Evolutionary conservation across 1,140 invertebrate genomes (phyloP), one percentile per base, ranked within the genome.

Genomic region (Paramacrobiotus metropolitanus): DNA sequence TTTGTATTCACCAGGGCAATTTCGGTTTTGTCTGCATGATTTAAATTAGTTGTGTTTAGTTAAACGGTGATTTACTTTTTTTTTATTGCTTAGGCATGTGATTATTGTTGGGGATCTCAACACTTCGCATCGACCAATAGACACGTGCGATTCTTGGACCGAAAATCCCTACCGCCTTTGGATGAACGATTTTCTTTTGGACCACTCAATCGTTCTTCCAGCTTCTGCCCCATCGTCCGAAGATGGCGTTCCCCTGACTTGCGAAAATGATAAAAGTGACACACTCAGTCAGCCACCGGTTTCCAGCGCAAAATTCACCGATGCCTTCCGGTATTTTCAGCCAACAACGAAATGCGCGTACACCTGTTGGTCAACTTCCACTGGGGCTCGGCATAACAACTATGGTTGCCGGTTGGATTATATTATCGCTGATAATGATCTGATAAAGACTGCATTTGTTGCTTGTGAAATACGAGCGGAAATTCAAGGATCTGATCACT

Each of bases 351-450:
- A 66, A 60, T 67, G 74, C 29, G 73, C 73, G 2, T 80, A 72
- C 67, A 78, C 78, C 9, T 80, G 78, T 66, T 80, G 79, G 79
- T 72, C 71, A 62, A 75, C 74, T 0, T 63, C 66, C 44, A 73
- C 72, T 1, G 74, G 72, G 59, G 75, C 76, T 4, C 65, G 79
- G 40, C 62, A 68, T 31, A 78, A 74, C n/a, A 80, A 80, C 68
- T 80, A 75, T 68, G 79, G 79, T 20, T 72, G 73, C 31, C 65
- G 79, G 28, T 73, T 80, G 28, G 79, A 80, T 66, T 80, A 80
- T 65, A 75, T 80, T 31, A 62, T 80, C 2, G 66, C 70, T 21
- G 72, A 77, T 66, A 62, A 63, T 31, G 62, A 69, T 21, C 65
- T 78, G 1, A 45, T 70, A 1, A 59, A 60, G 2, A 60, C 55